Percentiles rank a stretch among this genome's conserved stretches.
phyloP scores from a whole-genome alignment of 2,797 vertebrate species.

The Onychomys leucogaster region DNA sequence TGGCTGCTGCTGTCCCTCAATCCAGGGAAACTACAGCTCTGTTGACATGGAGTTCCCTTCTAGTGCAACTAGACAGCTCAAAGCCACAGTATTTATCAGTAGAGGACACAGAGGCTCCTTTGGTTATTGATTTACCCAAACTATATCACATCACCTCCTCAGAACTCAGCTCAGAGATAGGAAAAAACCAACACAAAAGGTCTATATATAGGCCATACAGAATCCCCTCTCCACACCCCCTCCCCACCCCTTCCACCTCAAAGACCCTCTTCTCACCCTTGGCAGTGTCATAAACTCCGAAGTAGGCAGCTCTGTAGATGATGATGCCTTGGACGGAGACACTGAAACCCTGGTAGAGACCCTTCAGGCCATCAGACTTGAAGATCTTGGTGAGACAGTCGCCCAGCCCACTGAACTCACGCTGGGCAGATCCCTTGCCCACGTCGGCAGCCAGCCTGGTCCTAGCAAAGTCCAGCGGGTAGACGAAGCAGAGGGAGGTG shows the following conservation, averaged over 20 bases:
- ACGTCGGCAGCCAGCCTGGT: slow-evolving; percentile 98
- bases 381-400: slow-evolving; percentile 96
- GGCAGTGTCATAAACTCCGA: slow-evolving; percentile 98
- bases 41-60: background rate
- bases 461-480: slow-evolving; percentile 99
- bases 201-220: background rate
- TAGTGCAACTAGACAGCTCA: background rate
- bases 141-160: background rate
- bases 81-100: background rate
- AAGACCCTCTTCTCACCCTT: slow-evolving; percentile 92
- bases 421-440: slow-evolving; percentile 92
- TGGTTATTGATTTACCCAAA: background rate
- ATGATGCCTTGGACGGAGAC: slow-evolving; percentile 99
- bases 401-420: slow-evolving; percentile 96
- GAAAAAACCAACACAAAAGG: background rate
- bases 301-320: slow-evolving; percentile 99
- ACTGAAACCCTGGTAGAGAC: slow-evolving; percentile 97
- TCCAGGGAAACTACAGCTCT: background rate
- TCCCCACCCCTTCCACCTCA: background rate
- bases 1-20: background rate
- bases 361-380: slow-evolving; percentile 95
- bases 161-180: background rate
- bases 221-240: background rate
- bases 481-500: slow-evolving; percentile 99
- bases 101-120: background rate